Percentiles rank a stretch among this genome's conserved stretches.
phyloP scores from a whole-genome alignment of 2,888 invertebrate genomes.

The Andrena marginata region DNA sequence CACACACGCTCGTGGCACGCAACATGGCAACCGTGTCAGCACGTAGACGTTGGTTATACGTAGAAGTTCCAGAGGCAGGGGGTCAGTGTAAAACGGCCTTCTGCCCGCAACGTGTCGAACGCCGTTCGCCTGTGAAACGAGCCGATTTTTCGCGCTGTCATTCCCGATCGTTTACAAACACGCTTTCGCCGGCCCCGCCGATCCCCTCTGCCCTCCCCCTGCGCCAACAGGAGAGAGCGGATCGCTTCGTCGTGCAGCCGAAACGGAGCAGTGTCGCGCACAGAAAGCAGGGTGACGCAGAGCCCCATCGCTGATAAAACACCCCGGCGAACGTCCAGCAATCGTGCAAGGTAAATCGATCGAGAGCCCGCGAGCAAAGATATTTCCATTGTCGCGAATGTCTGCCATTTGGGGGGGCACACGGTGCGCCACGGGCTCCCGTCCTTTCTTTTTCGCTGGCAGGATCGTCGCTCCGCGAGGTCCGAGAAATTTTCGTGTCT shows the following conservation, averaged over 20 bases:
- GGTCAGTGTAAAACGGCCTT: constrained; percentile 83
- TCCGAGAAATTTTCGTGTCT: not conserved
- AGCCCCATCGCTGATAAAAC: constrained; percentile 29
- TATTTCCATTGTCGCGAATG: not conserved
- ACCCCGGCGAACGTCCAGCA: not conserved
- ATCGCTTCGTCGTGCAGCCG: constrained; percentile 11
- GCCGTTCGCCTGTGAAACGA: constrained; percentile 19
- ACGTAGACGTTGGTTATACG: constrained; percentile 71
- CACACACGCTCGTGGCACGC: constrained; percentile 41
- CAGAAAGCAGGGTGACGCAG: not conserved
- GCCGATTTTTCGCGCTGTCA: constrained; percentile 40
- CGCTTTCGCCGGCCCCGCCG: constrained; percentile 4
- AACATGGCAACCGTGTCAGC: constrained; percentile 66
- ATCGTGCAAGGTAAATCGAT: constrained; percentile 40
- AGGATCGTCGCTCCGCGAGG: not conserved
- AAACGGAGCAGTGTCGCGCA: not conserved
- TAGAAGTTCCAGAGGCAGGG: constrained; percentile 79
- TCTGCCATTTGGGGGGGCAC: no score
- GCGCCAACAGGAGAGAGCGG: not conserved
- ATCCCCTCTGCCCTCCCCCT: not conserved
- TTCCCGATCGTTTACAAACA: constrained; percentile 38
- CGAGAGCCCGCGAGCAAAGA: not conserved
- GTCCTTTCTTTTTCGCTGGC: no score
- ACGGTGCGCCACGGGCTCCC: no score
- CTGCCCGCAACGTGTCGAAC: constrained; percentile 75